Conservation (phyloP, 1,140 invertebrate species). For the Solenopsis fugax region DNA sequence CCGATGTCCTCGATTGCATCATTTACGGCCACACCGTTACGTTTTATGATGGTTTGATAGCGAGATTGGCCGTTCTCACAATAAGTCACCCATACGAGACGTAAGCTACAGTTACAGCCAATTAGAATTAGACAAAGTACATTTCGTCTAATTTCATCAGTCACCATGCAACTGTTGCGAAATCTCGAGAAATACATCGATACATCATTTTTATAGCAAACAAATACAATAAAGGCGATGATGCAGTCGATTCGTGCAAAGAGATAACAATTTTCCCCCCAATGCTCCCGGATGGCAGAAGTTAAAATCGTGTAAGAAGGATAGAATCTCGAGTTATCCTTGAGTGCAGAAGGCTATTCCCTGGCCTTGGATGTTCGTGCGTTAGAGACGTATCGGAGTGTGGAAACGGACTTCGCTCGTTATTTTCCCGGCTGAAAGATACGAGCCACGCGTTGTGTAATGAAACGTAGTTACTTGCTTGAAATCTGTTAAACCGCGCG, state of each 20-base stretch:
- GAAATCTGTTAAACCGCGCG: conserved; percentile 45
- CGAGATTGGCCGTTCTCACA: conserved; percentile 31
- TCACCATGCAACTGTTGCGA: conserved; percentile 21
- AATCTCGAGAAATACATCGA: conserved; percentile 46
- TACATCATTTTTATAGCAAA: conserved; percentile 64
- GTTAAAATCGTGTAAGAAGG: conserved; percentile 68
- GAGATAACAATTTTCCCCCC: conserved; percentile 64
- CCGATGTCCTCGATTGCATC: conserved; percentile 29
- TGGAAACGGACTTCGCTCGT: conserved; percentile 71
- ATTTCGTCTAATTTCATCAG: neutral
- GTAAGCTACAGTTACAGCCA: conserved; percentile 12
- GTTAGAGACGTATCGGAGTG: conserved; percentile 63
- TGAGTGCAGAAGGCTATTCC: conserved; percentile 73
- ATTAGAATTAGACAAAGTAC: neutral
- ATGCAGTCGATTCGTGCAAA: conserved; percentile 15
- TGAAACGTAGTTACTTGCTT: conserved; percentile 57
- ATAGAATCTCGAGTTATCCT: conserved; percentile 65
- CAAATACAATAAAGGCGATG: conserved; percentile 59
- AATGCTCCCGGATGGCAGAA: conserved; percentile 59
- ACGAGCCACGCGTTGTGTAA: conserved; percentile 67
- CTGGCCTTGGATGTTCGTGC: conserved; percentile 72
- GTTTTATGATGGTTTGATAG: conserved; percentile 29
- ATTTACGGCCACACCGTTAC: conserved; percentile 34
- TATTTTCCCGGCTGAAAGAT: conserved; percentile 68
- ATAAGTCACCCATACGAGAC: conserved; percentile 44